Base-by-base conservation (phyloP, 2,113 vertebrate genomes). In the Isurus oxyrinchus region DNA sequence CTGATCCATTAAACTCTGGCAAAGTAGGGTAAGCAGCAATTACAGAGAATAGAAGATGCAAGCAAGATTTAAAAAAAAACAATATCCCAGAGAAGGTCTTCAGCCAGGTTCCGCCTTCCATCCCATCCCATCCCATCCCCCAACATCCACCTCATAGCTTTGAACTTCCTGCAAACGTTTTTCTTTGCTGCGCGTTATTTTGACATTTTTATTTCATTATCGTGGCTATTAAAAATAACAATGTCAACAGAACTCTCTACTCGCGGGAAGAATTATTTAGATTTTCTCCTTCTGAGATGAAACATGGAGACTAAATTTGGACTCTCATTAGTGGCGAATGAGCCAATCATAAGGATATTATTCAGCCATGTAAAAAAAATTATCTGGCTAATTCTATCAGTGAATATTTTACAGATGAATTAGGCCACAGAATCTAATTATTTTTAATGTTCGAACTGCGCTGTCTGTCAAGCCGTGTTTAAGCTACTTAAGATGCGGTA, bases 321-420 rank as follows among this genome's bases (percentile, higher is more conserved):
- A 98, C 98, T 97, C 98, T 98, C 97, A 97, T 98, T 98, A 98
- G 98, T 97, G 97, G 97, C 97, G 96, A 95, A 97, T 97, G 98
- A 98, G 97, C 97, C 97, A 97, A 98, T 98, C 98, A 97, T 97
- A 98, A 97, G 97, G 97, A 98, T 98, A 98, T 98, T 98, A 98
- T 97, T 98, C 98, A 99, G 98, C 98, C 98, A 98, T 98, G 98
- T 98, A 99, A 98, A 98, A 96, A 98, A 99, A 99, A 98, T 99
- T 98, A 99, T 99, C 99, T 99, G 98, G 98, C 98, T 99, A 98
- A 99, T 99, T 99, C 98, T 99, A 99, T 99, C 99, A 99, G 98
- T 97, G 97, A 98, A 98, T 98, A 98, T 98, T 98, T 99, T 98
- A 98, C 98, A 99, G 98, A 99, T 98, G 98, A 99, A 98, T 99